These are phyloP conservation scores for Scaptodrosophila latifasciaeformis DNA, from an alignment of 2,888 invertebrate genomes.

Conservation along the genomic window DNA sequence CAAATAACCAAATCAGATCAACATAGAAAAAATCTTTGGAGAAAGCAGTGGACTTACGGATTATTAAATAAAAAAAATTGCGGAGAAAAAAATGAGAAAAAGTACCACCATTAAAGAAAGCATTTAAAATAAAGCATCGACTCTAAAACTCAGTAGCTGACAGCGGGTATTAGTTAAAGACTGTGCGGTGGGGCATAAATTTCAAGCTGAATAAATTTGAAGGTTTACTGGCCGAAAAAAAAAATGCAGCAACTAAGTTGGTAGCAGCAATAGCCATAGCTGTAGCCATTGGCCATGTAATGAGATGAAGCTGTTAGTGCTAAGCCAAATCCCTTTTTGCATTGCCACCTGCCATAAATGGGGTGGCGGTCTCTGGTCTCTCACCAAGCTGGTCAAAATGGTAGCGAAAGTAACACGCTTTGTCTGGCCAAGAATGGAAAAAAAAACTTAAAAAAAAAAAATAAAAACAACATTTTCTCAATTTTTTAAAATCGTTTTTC, in stretches of 20 bases:
- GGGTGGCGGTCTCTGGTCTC: conserved; percentile 4
- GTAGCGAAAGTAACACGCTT: conserved; percentile 45
- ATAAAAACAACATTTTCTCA: too few relatives aligned
- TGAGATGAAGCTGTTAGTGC: conserved; percentile 18
- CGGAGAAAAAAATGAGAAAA: conserved; percentile 1
- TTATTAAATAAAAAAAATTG: conserved; percentile 16
- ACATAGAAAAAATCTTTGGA: too few relatives aligned
- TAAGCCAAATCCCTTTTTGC: conserved; percentile 33
- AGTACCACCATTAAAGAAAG: conserved; percentile 16
- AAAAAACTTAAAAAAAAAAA: conserved; percentile 23
- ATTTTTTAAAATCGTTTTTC: conserved; percentile 18
- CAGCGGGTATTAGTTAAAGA: conserved; percentile 26
- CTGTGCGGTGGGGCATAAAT: conserved; percentile 37
- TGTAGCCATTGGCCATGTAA: conserved; percentile 7
- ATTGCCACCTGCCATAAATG: conserved; percentile 29
- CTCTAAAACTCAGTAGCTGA: conserved; percentile 38
- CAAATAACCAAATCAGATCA: too few relatives aligned
- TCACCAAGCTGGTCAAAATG: conserved; percentile 1
- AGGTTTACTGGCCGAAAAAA: conserved; percentile 57
- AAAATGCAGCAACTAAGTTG: too few relatives aligned
- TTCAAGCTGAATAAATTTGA: conserved; percentile 24
- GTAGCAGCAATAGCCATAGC: too few relatives aligned
- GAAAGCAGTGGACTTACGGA: too few relatives aligned
- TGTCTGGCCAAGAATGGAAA: conserved; percentile 38
- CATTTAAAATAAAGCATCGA: conserved; percentile 13